phyloP scores from a whole-genome alignment of 2,888 invertebrate genomes.

The Apodemia zela region DNA sequence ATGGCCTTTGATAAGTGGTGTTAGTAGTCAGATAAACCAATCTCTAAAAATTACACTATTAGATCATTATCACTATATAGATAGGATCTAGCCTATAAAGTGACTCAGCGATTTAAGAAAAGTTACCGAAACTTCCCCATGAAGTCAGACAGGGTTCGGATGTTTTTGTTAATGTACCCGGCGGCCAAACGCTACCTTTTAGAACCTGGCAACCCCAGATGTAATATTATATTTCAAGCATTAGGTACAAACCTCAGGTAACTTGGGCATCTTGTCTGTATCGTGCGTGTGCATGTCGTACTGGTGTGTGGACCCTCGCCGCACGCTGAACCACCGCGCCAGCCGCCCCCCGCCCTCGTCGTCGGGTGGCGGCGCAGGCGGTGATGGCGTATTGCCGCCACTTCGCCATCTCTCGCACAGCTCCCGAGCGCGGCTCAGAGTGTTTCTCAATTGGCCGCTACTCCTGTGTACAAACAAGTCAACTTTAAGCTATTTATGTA shows the following conservation, averaged over 20 bases:
- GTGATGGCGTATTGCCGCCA: constrained; percentile 46
- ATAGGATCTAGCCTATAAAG: too few species aligned
- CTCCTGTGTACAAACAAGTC: constrained; percentile 67
- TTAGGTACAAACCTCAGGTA: constrained; percentile 84
- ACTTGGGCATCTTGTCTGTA: constrained; percentile 86
- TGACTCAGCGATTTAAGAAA: too few species aligned
- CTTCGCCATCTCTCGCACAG: constrained; percentile 90
- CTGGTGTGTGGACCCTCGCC: constrained; percentile 90
- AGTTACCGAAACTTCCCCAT: too few species aligned
- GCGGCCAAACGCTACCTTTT: too few species aligned
- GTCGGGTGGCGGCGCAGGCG: constrained; percentile 69
- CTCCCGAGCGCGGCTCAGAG: constrained; percentile 89
- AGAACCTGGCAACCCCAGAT: too few species aligned
- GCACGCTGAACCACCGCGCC: constrained; percentile 93
- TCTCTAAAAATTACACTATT: too few species aligned
- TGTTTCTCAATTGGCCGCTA: constrained; percentile 89
- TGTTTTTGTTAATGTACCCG: too few species aligned
- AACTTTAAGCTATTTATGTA: too few species aligned
- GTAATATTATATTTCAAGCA: background rate
- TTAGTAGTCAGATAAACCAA: too few species aligned
- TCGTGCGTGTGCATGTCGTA: constrained; percentile 84
- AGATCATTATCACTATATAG: too few species aligned
- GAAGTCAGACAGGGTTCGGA: too few species aligned
- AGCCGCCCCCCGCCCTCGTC: constrained; percentile 87
- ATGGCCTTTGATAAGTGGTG: too few species aligned